Conservation (phyloP, 2,797 vertebrate genomes). For the Carapus acus region DNA sequence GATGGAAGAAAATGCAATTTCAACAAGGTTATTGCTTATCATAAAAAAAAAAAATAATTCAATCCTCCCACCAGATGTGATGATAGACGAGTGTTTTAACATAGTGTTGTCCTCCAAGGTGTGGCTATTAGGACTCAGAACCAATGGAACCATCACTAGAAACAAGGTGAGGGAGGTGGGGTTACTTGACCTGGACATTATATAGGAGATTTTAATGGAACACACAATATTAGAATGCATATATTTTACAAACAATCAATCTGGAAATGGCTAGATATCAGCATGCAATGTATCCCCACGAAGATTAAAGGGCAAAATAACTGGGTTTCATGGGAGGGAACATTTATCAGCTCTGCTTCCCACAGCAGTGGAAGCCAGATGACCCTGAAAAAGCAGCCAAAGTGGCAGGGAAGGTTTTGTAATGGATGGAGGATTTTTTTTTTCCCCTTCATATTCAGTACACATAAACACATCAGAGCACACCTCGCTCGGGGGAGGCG, state of each 20-base stretch:
- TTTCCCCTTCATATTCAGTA: slow-evolving; percentile 63
- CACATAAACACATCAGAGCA: slow-evolving; percentile 70
- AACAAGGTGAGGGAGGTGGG: slow-evolving; percentile 42
- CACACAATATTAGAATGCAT: slow-evolving; percentile 25
- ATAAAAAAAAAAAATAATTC: slow-evolving; percentile 38
- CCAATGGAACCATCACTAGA: slow-evolving; percentile 43
- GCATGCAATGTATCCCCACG: slow-evolving; percentile 41
- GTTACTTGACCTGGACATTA: slow-evolving; percentile 28
- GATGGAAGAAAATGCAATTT: slow-evolving; percentile 78
- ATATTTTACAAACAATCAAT: slow-evolving; percentile 24
- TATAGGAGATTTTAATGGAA: slow-evolving; percentile 35
- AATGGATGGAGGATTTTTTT: slow-evolving; percentile 54
- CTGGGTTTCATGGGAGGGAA: slow-evolving; percentile 46
- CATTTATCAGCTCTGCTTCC: slow-evolving; percentile 57
- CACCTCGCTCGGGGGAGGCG: slow-evolving; percentile 64
- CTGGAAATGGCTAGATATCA: slow-evolving; percentile 29
- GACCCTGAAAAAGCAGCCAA: slow-evolving; percentile 60
- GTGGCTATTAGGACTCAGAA: slow-evolving; percentile 54
- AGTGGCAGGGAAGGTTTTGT: slow-evolving; percentile 58
- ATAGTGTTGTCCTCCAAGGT: slow-evolving; percentile 44
- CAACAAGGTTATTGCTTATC: slow-evolving; percentile 67
- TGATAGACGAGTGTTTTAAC: slow-evolving; percentile 64
- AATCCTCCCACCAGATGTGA: slow-evolving; percentile 65
- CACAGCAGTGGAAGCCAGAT: slow-evolving; percentile 52
- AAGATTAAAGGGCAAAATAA: slow-evolving; percentile 50